A percentile compares a stretch with the other conserved stretches of the same genome.
Evolutionary conservation across 2,113 vertebrate genomes (phyloP).

Genomic region (Opisthocomus hoazin): DNA sequence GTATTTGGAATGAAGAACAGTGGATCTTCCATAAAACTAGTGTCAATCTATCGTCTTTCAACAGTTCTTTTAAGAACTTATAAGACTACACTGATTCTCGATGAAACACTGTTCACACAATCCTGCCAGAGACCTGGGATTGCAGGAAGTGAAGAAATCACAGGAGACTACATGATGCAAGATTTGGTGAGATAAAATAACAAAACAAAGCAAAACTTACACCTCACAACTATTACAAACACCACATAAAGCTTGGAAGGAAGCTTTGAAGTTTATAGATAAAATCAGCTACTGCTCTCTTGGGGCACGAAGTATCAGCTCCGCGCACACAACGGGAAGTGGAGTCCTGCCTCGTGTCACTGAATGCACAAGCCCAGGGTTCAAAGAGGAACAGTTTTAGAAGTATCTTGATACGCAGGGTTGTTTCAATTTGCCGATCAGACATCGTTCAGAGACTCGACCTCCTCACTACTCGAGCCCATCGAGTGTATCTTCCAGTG

Average conservation of each 20-base stretch:
- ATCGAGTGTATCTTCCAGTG: accelerated
- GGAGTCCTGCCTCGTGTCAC: neutral
- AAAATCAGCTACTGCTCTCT: conserved; percentile 1
- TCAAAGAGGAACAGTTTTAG: neutral
- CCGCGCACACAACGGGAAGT: neutral
- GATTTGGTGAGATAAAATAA: neutral
- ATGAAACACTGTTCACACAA: neutral
- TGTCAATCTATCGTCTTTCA: neutral
- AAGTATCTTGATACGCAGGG: neutral
- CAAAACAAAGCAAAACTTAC: neutral
- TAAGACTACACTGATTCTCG: neutral
- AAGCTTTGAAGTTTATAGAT: neutral
- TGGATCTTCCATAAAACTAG: neutral
- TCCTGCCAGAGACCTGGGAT: neutral
- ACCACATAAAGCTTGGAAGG: neutral
- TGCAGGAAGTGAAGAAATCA: conserved; percentile 44
- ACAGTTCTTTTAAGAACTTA: neutral
- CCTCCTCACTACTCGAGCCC: neutral
- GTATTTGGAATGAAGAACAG: neutral
- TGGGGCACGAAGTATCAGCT: neutral
- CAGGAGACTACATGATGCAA: neutral
- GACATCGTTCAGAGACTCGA: accelerated
- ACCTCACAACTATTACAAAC: neutral
- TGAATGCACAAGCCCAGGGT: neutral
- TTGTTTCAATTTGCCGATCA: neutral